phyloP scores from a whole-genome alignment of 1,140 invertebrate genomes.

The Trichomalopsis sarcophagae region DNA sequence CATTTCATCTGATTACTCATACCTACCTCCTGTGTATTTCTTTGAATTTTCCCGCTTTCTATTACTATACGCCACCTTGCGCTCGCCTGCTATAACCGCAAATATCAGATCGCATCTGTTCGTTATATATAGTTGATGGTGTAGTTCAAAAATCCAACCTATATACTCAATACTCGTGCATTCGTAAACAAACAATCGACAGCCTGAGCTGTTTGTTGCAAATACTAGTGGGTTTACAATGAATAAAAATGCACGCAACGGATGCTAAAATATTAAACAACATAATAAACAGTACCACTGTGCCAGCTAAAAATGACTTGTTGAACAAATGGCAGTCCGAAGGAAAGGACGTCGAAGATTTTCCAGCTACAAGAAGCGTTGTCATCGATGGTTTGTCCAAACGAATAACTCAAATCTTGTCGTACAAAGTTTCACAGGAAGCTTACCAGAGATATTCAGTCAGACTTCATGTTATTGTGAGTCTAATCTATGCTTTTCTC shows the following conservation, averaged over 20 bases:
- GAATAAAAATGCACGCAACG: background rate
- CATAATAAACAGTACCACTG: background rate
- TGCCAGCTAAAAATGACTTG: background rate
- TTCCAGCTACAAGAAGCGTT: conserved; percentile 50
- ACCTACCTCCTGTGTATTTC: too few relatives aligned
- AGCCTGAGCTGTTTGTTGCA: too few relatives aligned
- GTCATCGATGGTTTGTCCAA: conserved; percentile 56
- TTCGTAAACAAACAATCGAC: too few relatives aligned
- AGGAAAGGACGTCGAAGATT: conserved; percentile 50
- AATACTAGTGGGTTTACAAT: too few relatives aligned
- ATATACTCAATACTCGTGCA: too few relatives aligned
- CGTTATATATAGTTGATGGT: too few relatives aligned
- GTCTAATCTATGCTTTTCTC: conserved; percentile 49
- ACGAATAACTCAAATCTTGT: conserved; percentile 60
- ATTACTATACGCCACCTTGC: too few relatives aligned
- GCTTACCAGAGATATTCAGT: conserved; percentile 64
- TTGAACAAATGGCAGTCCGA: conserved; percentile 30
- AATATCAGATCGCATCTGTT: too few relatives aligned
- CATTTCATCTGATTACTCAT: background rate
- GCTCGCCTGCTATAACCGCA: too few relatives aligned
- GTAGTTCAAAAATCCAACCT: too few relatives aligned
- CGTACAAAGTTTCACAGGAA: conserved; percentile 63
- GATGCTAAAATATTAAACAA: conserved; percentile 38
- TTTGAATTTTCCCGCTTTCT: background rate
- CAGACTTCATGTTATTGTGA: conserved; percentile 62